Conservation (phyloP, 2,797 vertebrate genomes). For the Etheostoma perlongum region DNA sequence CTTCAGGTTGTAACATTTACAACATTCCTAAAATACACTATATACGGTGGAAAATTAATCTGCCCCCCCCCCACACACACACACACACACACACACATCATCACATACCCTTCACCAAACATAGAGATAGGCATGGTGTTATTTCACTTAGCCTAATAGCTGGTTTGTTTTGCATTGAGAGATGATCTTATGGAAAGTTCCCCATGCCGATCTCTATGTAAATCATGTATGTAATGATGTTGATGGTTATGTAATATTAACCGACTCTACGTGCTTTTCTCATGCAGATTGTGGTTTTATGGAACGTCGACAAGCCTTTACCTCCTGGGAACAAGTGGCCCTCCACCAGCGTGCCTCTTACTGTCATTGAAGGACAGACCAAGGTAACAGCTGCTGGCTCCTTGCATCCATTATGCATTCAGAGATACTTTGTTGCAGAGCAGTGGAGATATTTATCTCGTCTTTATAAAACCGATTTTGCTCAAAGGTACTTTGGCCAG, state of each 20-base stretch:
- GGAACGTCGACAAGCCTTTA: slow-evolving; percentile 87
- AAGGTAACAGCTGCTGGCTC: slow-evolving; percentile 78
- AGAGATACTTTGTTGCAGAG: slow-evolving; percentile 20
- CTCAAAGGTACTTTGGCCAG: neutral
- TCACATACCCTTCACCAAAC: too few species aligned
- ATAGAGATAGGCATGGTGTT: too few species aligned
- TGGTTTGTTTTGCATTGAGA: too few species aligned
- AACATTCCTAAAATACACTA: neutral
- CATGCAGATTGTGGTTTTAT: slow-evolving; percentile 85
- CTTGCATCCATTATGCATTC: slow-evolving; percentile 40
- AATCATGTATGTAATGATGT: neutral
- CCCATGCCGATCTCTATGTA: too few species aligned
- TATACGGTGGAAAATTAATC: neutral
- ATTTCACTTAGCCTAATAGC: too few species aligned
- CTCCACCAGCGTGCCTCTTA: slow-evolving; percentile 86
- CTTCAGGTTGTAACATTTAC: neutral
- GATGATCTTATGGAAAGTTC: too few species aligned
- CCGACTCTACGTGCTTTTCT: slow-evolving; percentile 3
- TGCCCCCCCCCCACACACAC: too few species aligned
- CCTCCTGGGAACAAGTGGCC: slow-evolving; percentile 87
- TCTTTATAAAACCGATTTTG: slow-evolving; percentile 12
- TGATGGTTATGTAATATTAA: neutral
- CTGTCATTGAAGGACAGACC: slow-evolving; percentile 84
- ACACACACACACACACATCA: too few species aligned
- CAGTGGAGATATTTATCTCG: slow-evolving; percentile 26